Percentiles rank a stretch among this genome's conserved stretches.
Conservation (phyloP, 2,113 vertebrate species). For the Rhea pennata region DNA sequence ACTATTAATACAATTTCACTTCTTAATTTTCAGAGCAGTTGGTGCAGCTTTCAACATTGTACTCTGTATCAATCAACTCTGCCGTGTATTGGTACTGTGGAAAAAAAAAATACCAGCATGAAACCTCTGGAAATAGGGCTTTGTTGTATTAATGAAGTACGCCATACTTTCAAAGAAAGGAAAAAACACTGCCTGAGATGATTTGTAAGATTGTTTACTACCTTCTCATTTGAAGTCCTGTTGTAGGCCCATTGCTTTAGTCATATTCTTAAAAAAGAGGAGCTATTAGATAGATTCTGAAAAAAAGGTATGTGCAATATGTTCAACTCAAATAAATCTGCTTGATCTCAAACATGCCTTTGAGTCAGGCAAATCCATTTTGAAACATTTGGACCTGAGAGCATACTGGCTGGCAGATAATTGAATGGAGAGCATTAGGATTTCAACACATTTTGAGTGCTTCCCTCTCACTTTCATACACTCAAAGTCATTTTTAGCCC, state of each 20-base stretch:
- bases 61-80: not conserved
- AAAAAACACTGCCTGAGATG: not conserved
- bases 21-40: not conserved
- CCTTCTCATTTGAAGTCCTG: not conserved
- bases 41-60: not conserved
- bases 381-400: not conserved
- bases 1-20: not conserved
- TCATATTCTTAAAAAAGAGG: not conserved
- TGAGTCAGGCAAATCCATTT: not conserved
- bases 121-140: not conserved
- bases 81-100: not conserved
- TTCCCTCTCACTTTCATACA: not conserved
- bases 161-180: not conserved
- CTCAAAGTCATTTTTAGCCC: not conserved
- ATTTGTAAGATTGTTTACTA: not conserved
- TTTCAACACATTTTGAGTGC: not conserved
- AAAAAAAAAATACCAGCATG: not conserved
- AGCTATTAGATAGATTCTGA: not conserved
- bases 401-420: not conserved
- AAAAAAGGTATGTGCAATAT: not conserved
- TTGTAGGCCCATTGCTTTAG: not conserved
- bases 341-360: not conserved
- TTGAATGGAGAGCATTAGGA: not conserved
- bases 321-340: not conserved
- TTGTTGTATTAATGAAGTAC: not conserved